Percentiles rank a stretch among this genome's conserved stretches.
phyloP scores from a whole-genome alignment of 2,113 vertebrate species.

The Pelobates fuscus region DNA sequence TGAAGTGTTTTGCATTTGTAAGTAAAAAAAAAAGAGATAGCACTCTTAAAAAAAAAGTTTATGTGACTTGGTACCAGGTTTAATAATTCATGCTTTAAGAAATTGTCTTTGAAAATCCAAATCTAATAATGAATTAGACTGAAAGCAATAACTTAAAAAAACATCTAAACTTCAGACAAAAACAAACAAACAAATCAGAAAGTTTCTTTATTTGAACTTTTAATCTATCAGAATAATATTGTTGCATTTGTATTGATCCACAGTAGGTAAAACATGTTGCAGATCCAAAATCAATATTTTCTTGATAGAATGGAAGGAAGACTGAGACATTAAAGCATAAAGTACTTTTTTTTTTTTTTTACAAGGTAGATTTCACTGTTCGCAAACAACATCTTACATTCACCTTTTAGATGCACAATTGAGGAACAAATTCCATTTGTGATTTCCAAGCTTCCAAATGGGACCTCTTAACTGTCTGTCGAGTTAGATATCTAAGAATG shows the following conservation, averaged over 20 bases:
- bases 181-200: not conserved
- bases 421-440: constrained; percentile 43
- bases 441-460: constrained; percentile 44
- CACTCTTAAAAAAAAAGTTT: too few relatives aligned
- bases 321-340: constrained; percentile 5
- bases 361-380: constrained; percentile 13
- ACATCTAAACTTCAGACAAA: too few relatives aligned
- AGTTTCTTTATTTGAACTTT: not conserved
- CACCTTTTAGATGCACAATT: constrained; percentile 22
- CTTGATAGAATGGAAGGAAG: constrained; percentile 2
- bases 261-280: not conserved
- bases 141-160: too few relatives aligned
- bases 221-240: not conserved
- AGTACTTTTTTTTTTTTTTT: constrained; percentile 3
- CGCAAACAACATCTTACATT: constrained; percentile 30
- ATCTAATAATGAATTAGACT: too few relatives aligned
- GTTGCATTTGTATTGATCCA: constrained; percentile 10
- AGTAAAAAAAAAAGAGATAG: too few relatives aligned
- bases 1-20: too few relatives aligned
- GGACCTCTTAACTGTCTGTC: constrained; percentile 48
- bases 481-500: constrained; percentile 47
- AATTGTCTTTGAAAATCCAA: too few relatives aligned
- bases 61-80: too few relatives aligned
- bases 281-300: constrained; percentile 21
- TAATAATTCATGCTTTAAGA: too few relatives aligned